phyloP scores from a whole-genome alignment of 2,888 invertebrate species.

The Macaria liturata region DNA sequence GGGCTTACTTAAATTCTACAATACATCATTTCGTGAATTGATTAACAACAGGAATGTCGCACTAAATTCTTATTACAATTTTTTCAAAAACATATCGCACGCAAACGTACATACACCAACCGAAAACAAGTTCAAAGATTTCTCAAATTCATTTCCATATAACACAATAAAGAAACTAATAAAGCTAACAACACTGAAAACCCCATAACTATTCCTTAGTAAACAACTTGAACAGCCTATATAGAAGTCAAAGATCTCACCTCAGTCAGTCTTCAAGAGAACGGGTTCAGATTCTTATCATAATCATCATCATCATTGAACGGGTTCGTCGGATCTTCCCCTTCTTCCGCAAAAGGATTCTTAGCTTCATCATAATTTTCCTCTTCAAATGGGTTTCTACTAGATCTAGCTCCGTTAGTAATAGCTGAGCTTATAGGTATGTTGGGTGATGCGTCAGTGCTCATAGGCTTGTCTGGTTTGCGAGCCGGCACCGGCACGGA shows the following conservation, averaged over 20 bases:
- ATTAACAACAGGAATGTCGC: no score
- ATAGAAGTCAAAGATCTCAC: not conserved
- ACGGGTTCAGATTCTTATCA: conserved; percentile 90
- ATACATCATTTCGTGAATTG: no score
- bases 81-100: no score
- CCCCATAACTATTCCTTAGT: no score
- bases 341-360: conserved; percentile 86
- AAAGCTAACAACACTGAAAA: no score
- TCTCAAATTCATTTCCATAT: no score
- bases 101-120: no score
- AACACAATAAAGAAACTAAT: no score
- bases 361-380: conserved; percentile 83
- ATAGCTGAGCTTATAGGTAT: conserved; percentile 48
- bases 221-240: no score
- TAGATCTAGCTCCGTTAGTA: conserved; percentile 29
- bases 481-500: conserved; percentile 45
- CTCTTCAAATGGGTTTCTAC: conserved; percentile 71
- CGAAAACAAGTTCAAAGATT: no score
- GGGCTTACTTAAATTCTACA: no score
- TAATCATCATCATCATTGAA: conserved; percentile 85
- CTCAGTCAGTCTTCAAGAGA: conserved; percentile 59
- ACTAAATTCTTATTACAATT: no score
- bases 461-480: conserved; percentile 39
- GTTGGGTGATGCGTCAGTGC: conserved; percentile 42
- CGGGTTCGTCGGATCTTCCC: conserved; percentile 79